phyloP scores from a whole-genome alignment of 2,113 vertebrate genomes.

The Marcusenius ussheri region DNA sequence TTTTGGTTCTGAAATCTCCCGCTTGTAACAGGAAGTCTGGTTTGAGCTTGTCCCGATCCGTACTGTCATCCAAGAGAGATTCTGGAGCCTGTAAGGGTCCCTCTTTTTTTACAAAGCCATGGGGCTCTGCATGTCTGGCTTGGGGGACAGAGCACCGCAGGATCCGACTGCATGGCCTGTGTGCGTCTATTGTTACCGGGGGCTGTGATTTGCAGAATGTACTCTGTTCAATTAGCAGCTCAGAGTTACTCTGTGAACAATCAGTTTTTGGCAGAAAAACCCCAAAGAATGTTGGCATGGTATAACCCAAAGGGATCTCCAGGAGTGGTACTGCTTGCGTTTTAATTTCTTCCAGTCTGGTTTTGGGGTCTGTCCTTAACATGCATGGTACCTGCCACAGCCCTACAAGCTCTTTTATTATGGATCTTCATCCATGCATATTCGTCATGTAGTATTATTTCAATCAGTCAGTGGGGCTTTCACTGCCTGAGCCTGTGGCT shows the following conservation, averaged over 20 bases:
- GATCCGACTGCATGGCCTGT: neutral
- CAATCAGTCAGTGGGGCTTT: neutral
- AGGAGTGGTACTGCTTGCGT: neutral
- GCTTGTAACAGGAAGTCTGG: neutral
- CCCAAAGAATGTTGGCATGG: neutral
- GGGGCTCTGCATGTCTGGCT: neutral
- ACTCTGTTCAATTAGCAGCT: neutral
- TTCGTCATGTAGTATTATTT: neutral
- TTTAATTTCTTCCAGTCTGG: neutral
- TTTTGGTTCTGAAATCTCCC: neutral
- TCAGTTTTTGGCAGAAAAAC: neutral
- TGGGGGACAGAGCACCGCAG: neutral
- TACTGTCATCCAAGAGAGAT: neutral
- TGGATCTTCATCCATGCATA: neutral
- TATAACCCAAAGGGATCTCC: neutral
- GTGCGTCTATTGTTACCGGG: neutral
- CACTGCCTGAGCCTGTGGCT: neutral
- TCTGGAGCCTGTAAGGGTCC: neutral
- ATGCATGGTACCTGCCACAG: neutral
- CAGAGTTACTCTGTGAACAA: neutral
- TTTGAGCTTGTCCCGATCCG: neutral
- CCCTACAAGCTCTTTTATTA: neutral
- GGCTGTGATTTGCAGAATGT: neutral
- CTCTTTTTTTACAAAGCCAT: neutral
- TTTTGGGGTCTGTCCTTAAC: neutral